Evolutionary conservation across 1,140 invertebrate genomes (phyloP), one percentile per base, ranked within the genome.

Genomic region (Hylaeus volcanicus): DNA sequence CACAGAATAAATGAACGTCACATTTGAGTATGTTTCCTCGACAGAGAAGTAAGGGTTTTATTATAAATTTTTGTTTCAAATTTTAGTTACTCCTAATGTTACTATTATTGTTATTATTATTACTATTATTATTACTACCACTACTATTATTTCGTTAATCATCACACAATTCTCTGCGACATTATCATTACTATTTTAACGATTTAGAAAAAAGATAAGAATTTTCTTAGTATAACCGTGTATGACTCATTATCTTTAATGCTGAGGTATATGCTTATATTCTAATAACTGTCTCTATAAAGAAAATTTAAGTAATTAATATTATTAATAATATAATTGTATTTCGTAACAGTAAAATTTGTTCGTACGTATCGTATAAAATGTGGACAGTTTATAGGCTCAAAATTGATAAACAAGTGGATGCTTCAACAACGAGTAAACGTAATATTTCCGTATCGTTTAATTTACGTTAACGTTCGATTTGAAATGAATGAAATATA

Each of bases 381-480:
- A 5, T 3, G 5, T 45, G 5, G 43, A 45, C 43, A 45, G 5
- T 45, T 5, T 5, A 5, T 5, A 45, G 43, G 43, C 3, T 45
- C 43, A 45, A 45, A 45, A 45, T 45, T 5, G 43, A 45, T 45
- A 45, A 45, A 3, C n/a, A 26, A 48, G 48, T 1, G 2, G 12
- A 61, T 60, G 12, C 70, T 79, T 79, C 69, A 79, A 64, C 68
- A 79, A 65, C 77, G 61, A 73, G 70, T 45, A 37, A 55, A 26
- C 71, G 48, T 39, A 71, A 56, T 26, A 60, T 58, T 56, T 43
- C 41, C 58, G 8, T 45, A n/a, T 26, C 3, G 3, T 51, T 51
- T 9, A 9, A 51, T 51, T 51, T 9, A 12, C 15, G 37, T 41
- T 0, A 12, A n/a, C 15, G 43, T 72, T 65, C n/a, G 11, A 11